Conservation (phyloP, 2,113 vertebrate species). For the Rhynchomys soricoides region DNA sequence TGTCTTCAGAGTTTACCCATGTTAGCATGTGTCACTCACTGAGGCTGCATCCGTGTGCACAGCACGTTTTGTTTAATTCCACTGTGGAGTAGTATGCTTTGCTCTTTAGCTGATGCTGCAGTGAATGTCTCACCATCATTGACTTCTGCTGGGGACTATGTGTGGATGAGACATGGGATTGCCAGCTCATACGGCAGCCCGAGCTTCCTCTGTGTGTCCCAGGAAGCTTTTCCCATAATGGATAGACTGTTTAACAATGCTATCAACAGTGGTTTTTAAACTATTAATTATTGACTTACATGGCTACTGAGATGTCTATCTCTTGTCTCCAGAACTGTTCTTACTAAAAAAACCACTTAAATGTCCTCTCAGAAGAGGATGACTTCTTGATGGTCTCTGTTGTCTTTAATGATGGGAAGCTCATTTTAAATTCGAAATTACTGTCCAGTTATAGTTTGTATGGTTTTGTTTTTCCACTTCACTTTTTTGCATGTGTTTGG, state of each 20-base stretch:
- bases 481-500: neutral
- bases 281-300: neutral
- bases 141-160: constrained; percentile 34
- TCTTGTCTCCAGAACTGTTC: neutral
- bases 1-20: neutral
- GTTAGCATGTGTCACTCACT: neutral
- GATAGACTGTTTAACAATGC: neutral
- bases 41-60: neutral
- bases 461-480: neutral
- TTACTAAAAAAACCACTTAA: neutral
- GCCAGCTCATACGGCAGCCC: neutral
- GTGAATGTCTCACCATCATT: neutral
- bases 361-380: neutral
- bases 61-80: neutral
- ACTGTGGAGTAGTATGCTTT: neutral
- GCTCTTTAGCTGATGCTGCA: neutral
- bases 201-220: neutral
- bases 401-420: neutral
- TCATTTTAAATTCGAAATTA: constrained; percentile 12
- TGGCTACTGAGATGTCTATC: neutral
- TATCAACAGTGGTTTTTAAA: neutral
- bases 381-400: neutral
- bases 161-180: neutral
- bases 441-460: constrained; percentile 22
- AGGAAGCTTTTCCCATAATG: neutral